A percentile compares a stretch with the other conserved stretches of the same genome.
Conservation (phyloP, 2,888 invertebrate genomes). For the Xanthia togata region DNA sequence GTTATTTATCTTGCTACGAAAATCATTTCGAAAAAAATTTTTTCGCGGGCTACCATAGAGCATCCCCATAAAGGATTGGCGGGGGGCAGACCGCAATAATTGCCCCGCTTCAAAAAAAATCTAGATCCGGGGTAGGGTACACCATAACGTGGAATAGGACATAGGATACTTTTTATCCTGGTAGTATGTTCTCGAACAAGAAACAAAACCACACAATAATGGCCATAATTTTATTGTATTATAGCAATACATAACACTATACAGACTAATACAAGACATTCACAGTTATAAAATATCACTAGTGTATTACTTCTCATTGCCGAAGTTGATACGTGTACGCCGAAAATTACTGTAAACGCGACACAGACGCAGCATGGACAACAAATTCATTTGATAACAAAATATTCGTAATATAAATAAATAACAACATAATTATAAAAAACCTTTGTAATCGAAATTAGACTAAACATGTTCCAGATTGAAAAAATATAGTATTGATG, state of each 20-base stretch:
- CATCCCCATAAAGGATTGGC: no score
- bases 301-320: conserved; percentile 50
- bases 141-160: no score
- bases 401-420: conserved; percentile 53
- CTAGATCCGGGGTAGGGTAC: no score
- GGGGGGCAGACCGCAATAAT: no score
- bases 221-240: conserved; percentile 74
- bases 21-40: no score
- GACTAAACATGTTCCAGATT: conserved; percentile 26
- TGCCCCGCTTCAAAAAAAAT: no score
- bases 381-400: conserved; percentile 56
- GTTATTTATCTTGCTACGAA: no score
- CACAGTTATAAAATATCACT: conserved; percentile 77
- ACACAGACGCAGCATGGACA: conserved; percentile 21
- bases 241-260: conserved; percentile 78
- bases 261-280: conserved; percentile 77
- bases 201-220: conserved; percentile 34
- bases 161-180: no score
- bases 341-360: conserved; percentile 41
- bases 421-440: conserved; percentile 65
- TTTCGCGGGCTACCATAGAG: no score
- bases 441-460: conserved; percentile 28
- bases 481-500: background rate
- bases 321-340: conserved; percentile 44
- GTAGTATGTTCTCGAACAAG: no score